Percentiles rank a stretch among this genome's conserved stretches.
Conservation (phyloP, 2,888 invertebrate species). For the Leptura quadrifasciata region DNA sequence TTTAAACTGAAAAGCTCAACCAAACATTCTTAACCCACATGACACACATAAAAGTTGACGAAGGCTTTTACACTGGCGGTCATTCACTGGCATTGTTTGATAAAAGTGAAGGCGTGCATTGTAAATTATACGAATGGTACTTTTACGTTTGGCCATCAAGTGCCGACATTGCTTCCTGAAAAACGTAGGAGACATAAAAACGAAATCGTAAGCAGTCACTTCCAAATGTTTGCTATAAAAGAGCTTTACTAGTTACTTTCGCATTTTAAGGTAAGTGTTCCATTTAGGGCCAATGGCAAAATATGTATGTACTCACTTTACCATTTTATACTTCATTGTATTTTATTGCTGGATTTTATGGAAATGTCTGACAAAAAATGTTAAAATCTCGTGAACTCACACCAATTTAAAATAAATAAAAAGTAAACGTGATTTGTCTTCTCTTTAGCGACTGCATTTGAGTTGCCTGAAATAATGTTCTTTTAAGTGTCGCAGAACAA, state of each 20-base stretch:
- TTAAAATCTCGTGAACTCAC: neutral
- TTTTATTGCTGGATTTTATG: slow-evolving; percentile 25
- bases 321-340: neutral
- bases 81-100: slow-evolving; percentile 49
- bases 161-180: slow-evolving; percentile 24
- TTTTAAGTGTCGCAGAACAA: neutral
- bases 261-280: slow-evolving; percentile 40
- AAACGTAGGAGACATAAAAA: slow-evolving; percentile 35
- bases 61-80: slow-evolving; percentile 44
- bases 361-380: neutral
- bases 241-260: slow-evolving; percentile 26
- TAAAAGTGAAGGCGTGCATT: slow-evolving; percentile 57
- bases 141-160: slow-evolving; percentile 57
- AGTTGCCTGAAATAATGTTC: neutral
- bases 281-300: slow-evolving; percentile 23
- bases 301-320: slow-evolving; percentile 9
- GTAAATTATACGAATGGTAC: slow-evolving; percentile 57
- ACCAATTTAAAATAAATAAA: neutral
- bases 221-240: slow-evolving; percentile 38
- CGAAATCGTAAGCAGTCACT: slow-evolving; percentile 46
- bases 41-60: slow-evolving; percentile 47
- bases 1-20: slow-evolving; percentile 45
- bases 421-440: neutral
- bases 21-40: slow-evolving; percentile 29
- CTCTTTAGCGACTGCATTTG: neutral